Evolutionary conservation across 2,113 vertebrate species (phyloP).

Genomic region (Plestiodon gilberti): DNA sequence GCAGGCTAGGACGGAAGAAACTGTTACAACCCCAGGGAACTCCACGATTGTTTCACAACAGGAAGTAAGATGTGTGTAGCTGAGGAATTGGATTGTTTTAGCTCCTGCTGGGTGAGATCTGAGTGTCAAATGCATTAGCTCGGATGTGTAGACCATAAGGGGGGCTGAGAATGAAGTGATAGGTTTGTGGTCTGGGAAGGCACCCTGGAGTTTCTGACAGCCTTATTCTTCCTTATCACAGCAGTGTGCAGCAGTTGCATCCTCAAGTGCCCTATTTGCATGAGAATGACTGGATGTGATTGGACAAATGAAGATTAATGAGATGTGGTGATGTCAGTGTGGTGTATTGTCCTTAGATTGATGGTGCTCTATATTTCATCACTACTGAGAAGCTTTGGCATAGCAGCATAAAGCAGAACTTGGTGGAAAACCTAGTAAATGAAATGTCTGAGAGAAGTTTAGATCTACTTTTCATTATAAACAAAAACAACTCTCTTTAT

Average conservation of each 20-base stretch:
- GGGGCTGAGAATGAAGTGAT: conserved; percentile 68
- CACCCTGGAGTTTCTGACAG: conserved; percentile 65
- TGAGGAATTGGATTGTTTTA: conserved; percentile 75
- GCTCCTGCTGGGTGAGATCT: conserved; percentile 72
- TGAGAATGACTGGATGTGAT: conserved; percentile 83
- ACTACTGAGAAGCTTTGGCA: conserved; percentile 33
- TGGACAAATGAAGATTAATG: conserved; percentile 86
- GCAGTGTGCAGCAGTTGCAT: conserved; percentile 68
- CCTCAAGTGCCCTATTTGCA: conserved; percentile 75
- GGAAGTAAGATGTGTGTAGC: conserved; percentile 74
- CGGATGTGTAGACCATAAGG: conserved; percentile 68
- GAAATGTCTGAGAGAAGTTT: conserved; percentile 30
- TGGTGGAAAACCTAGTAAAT: background rate
- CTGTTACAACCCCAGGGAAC: conserved; percentile 46
- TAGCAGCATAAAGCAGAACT: conserved; percentile 36
- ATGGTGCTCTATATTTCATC: conserved; percentile 73
- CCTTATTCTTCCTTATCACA: conserved; percentile 53
- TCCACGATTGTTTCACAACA: conserved; percentile 65
- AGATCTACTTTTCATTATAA: conserved; percentile 11
- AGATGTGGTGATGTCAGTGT: conserved; percentile 73
- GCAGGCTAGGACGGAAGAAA: conserved; percentile 8
- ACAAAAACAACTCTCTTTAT: conserved; percentile 18
- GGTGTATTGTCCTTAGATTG: conserved; percentile 76
- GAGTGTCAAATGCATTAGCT: conserved; percentile 71
- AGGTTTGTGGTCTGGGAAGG: conserved; percentile 48